Base-by-base conservation (phyloP, 2,797 vertebrate species). In the Megaceryle alcyon region DNA sequence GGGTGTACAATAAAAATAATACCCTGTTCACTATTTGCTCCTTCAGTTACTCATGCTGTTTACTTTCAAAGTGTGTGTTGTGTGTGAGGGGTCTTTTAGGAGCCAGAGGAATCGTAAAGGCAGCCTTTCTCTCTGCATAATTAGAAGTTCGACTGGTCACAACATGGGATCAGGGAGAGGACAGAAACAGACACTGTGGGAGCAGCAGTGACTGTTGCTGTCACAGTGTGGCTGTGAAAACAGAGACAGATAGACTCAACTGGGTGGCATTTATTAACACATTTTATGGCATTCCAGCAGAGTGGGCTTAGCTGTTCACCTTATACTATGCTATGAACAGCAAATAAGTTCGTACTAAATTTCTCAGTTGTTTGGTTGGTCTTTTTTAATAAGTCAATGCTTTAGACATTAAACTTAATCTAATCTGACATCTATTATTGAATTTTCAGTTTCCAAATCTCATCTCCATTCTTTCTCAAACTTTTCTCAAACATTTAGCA, bases 391-490 rank as follows among this genome's bases (percentile, higher is more conserved):
- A 79, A 2, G 1, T 83, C 80, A 54, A 3, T 49, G 37, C 25
- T 77, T 86, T 35, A 60, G 41, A 57, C 8, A 11, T 75, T 83
- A 56, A 68, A 63, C n/a, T 84, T 43, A 61, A 35, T 80, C 68
- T 92, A 84, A 92, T 82, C 57, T 64, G 81, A 69, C 28, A 70
- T 86, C 44, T 87, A 26, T 73, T 92, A 96, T 25, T 92, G 75
- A 91, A 75, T 91, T 93, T 87, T 85, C 2, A 1, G 14, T 78
- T 93, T 96, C 60, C 33, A 89, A 81, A 93, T 87, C 76, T 76
- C 68, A 81, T 81, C 46, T 92, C 33, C 33, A 26, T 75, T 83
- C 56, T 77, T 90, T 86, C 71, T 60, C 43, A 71, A 25, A 71
- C 68, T 82, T 96, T 86, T 79, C 11, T 48, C 85, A 22, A 9